Percentiles rank a stretch among this genome's conserved stretches.
phyloP scores from a whole-genome alignment of 2,113 vertebrate genomes.

The Myiagra hebetior region DNA sequence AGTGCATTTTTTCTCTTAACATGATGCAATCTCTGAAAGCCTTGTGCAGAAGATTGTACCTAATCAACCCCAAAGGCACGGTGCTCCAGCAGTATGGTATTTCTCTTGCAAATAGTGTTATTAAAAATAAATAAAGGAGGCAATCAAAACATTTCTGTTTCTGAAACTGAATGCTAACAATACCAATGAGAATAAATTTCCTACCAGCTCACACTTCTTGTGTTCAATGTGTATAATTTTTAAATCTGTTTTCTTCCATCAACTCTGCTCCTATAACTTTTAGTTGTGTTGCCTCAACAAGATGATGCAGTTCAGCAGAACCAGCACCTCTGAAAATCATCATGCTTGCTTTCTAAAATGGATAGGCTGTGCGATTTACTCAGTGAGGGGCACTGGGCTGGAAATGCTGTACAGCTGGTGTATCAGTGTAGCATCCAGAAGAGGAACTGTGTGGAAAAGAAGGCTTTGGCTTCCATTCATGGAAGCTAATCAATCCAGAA shows the following conservation, averaged over 20 bases:
- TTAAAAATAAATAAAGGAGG: conserved; percentile 36
- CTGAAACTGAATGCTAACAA: background rate
- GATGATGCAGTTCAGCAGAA: background rate
- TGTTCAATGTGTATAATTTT: background rate
- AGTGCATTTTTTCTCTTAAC: background rate
- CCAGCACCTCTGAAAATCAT: background rate
- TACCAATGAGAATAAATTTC: background rate
- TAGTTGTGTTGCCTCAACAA: background rate
- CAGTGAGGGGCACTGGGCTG: background rate
- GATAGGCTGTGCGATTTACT: background rate
- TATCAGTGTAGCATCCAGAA: background rate
- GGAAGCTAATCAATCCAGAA: background rate
- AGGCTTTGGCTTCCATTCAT: background rate
- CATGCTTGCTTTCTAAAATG: background rate
- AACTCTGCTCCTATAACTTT: background rate
- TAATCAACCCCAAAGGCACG: background rate
- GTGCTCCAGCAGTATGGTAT: background rate
- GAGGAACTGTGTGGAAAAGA: background rate
- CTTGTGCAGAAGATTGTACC: conserved; percentile 1
- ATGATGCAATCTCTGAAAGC: background rate
- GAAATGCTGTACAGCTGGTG: background rate
- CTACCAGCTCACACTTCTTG: background rate
- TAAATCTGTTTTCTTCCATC: background rate
- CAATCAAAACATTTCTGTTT: conserved; percentile 9
- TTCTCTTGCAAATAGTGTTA: background rate